Base-by-base conservation (phyloP, 2,888 invertebrate genomes). In the Epicampocera succincta region DNA sequence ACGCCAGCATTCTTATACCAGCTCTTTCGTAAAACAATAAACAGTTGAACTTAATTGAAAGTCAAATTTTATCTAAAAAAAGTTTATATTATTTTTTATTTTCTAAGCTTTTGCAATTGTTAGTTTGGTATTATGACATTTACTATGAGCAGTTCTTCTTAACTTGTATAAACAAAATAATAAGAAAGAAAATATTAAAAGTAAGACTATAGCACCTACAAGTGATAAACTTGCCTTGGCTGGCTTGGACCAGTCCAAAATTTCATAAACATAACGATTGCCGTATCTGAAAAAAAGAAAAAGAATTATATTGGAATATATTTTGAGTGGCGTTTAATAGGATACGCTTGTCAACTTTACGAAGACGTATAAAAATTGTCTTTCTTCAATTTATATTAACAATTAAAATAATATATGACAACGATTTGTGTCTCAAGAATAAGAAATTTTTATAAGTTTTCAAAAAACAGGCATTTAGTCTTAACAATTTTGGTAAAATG, bases 211-310 rank as follows among this genome's bases (percentile, higher is more conserved):
- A 2, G 87, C 85, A 11, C 86, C 87, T 12, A 86, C 69, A 8
- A 86, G 74, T 3, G 87, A 85, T 19, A 85, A 66, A 15, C 85
- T 81, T 1, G 90, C 87, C 73, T 80, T 87, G 42, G 93, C 92
- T 0, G 95, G 95, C 0, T 92, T 92, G 60, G 93, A 91, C 96
- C 96, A 97, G 89, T 96, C 93, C 46, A 96, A 91, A 1, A 95
- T 93, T 19, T 93, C 93, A 88, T 96, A 97, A 77, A 96, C 95
- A 69, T 92, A 94, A 0, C 91, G 92, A 44, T 92, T 87, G 0
- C 94, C 95, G 44, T 89, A 85, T 75, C 93, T 92, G 61, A 0
- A 72, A 75, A 44, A 58, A 19, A 52, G 4, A 40, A 52, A 19
- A 33, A 11, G 42, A 0, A 15, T 0, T 40, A 5, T 3, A n/a